Conservation (phyloP, 2,888 invertebrate species). For the Scaptomyza flava region DNA sequence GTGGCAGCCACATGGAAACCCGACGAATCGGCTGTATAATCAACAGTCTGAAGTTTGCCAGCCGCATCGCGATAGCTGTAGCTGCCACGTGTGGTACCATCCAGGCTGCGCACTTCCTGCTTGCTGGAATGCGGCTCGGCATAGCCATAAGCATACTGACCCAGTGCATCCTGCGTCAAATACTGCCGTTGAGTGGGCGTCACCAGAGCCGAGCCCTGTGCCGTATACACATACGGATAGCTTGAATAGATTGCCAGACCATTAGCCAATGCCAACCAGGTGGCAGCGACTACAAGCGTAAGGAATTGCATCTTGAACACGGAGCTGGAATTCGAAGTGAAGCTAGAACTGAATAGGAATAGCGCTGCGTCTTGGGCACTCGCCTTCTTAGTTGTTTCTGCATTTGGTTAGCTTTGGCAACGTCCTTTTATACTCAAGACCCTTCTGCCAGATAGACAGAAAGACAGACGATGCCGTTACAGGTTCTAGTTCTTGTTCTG, state of each 20-base stretch:
- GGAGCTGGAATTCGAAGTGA: not conserved
- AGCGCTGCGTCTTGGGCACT: constrained; percentile 74
- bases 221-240: constrained; percentile 72
- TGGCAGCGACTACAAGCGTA: constrained; percentile 64
- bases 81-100: constrained; percentile 87
- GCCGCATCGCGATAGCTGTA: constrained; percentile 87
- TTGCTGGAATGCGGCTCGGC: constrained; percentile 87
- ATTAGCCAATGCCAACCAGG: constrained; percentile 66
- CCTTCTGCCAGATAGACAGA: not conserved
- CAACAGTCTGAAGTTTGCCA: constrained; percentile 86
- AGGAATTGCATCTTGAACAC: constrained; percentile 77
- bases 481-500: constrained; percentile 47
- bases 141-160: constrained; percentile 88
- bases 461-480: constrained; percentile 11
- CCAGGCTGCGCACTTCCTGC: constrained; percentile 86
- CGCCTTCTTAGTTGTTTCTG: constrained; percentile 70
- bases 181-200: constrained; percentile 85
- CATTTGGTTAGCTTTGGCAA: constrained; percentile 24
- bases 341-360: not conserved
- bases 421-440: constrained; percentile 81
- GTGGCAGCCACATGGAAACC: constrained; percentile 88
- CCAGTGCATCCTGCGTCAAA: constrained; percentile 87
- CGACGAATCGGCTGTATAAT: constrained; percentile 86
- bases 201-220: constrained; percentile 75
- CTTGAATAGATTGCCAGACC: constrained; percentile 60